Base-by-base conservation (phyloP, 2,113 vertebrate genomes). In the Oenanthe oenanthe region DNA sequence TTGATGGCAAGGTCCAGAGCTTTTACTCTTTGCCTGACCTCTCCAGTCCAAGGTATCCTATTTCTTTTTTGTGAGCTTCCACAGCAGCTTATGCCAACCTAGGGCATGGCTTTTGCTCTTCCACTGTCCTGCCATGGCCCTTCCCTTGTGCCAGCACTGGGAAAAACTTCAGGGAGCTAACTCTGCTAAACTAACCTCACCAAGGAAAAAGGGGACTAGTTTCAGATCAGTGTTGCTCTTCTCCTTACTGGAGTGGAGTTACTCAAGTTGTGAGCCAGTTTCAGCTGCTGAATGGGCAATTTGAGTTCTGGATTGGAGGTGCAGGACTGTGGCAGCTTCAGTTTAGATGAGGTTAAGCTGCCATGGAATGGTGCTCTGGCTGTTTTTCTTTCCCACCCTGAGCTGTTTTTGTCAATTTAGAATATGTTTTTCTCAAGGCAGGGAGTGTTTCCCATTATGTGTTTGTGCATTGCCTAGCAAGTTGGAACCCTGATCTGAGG, bases 361-460 rank as follows among this genome's bases (percentile, higher is more conserved):
- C 90, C 38, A 47, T 31, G 54, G 62, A 66, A 58, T 0, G 2
- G 72, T 91, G 56, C 38, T 89, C 84, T 2, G n/a, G 25, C 13
- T 80, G 82, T 81, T 90, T 96, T 95, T 43, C 47, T 85, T 93
- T 95, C 87, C 70, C 63, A 85, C 63, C 54, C 93, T 63, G 56
- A 80, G 92, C 66, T 94, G 92, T 51, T 96, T 93, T 92, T 70
- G 63, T 93, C 93, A 80, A 80, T 92, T 91, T 89, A 83, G 78
- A 93, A 56, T 86, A 86, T 81, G 84, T 81, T 93, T 89, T 93
- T 92, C 72, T 96, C 82, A 84, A 92, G 79, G 72, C 94, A 86
- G n/a, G 66, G 95, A 85, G 88, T 97, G 94, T 97, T 97, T 96
- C 95, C 93, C 61, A 93, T 96, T 96, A 97, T 83, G 58, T 95